Base-by-base conservation (phyloP, 2,113 vertebrate species). In the Plecturocebus donacophilus region DNA sequence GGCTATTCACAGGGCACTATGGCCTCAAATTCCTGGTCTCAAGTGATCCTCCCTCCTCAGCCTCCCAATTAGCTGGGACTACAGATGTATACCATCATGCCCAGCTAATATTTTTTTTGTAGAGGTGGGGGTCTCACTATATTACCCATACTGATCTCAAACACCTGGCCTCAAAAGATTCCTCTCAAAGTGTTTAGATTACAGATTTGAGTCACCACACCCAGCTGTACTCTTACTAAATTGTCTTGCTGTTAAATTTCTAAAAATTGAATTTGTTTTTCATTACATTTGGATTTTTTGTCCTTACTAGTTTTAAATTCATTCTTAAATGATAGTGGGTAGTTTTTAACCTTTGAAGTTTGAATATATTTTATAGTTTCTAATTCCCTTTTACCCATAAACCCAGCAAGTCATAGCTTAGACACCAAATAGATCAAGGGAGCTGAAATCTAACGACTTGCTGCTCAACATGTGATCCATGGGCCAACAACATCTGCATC, bases 331-430 rank as follows among this genome's bases (percentile, higher is more conserved):
- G 23, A 81, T 94, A 84, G 10, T 73, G 27, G 14, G 49, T 97
- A 87, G n/a, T 94, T 96, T 96, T 97, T 95, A 76, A 66, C 38
- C 10, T 94, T 91, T 88, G 27, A 95, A 30, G 35, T 93, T 91
- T 64, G 83, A 93, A 70, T 92, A 13, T 73, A 6, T 92, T 68
- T 89, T 93, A 76, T 87, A 35, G 17, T 87, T 96, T 97, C 38
- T 95, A 82, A 93, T 96, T 89, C 27, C 21, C 54, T 93, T 38
- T 21, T 93, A 32, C 25, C 73, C 40, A 54, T 68, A 93, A 85
- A 54, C 30, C 42, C 90, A 30, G 32, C 32, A 76, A 70, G 47
- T 91, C 64, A 95, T 94, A n/a, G 13, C 95, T 90, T 80, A 92
- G 23, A 80, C 54, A 68, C 45, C 38, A 96, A 38, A 76, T 95